These are phyloP conservation scores for Papilio polyxenes DNA, from an alignment of 1,140 invertebrate genomes.

Conservation along the genomic window DNA sequence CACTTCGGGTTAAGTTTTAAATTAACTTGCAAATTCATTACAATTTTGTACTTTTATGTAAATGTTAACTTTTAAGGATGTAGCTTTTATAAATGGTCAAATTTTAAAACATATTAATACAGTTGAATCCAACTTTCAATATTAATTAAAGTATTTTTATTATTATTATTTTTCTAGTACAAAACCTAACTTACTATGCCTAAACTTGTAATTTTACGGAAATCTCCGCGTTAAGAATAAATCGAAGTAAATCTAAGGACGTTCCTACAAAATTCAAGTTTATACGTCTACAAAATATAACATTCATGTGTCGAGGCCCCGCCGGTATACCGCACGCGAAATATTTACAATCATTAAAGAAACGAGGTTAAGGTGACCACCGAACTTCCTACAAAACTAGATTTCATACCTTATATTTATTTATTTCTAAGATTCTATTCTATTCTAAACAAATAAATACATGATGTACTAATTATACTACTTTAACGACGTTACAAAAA, in stretches of 20 bases:
- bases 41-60: no score
- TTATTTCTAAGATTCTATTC: background rate
- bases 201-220: background rate
- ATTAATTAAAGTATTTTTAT: no score
- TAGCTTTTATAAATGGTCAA: no score
- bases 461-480: no score
- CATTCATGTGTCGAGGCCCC: constrained; percentile 27
- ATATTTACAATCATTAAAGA: constrained; percentile 44
- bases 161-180: no score
- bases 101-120: no score
- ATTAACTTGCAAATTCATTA: no score
- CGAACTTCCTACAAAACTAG: constrained; percentile 56
- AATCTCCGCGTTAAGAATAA: background rate
- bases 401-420: constrained; percentile 39
- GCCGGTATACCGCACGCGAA: constrained; percentile 49
- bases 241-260: background rate
- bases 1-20: no score
- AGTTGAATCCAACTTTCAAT: no score
- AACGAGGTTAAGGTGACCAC: constrained; percentile 61
- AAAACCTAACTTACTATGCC: no score
- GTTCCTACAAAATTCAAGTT: constrained; percentile 26
- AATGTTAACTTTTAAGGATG: no score
- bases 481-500: no score
- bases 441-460: background rate
- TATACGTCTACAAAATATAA: background rate